Percentiles rank a stretch among this genome's conserved stretches.
Conservation (phyloP, 2,797 vertebrate species). For the Trichosurus vulpecula region DNA sequence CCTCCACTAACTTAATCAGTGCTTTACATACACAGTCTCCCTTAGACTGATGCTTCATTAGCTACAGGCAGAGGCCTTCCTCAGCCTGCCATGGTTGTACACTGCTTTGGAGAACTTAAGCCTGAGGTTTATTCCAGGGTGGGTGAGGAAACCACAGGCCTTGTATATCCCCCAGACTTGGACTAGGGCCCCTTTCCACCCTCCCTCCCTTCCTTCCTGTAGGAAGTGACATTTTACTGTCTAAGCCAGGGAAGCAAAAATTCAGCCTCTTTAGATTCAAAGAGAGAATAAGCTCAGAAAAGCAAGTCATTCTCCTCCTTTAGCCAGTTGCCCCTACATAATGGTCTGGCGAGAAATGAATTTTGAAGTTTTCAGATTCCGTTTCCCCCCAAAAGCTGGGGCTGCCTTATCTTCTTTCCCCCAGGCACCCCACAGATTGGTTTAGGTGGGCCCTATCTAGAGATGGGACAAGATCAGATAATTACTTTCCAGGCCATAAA, state of each 20-base stretch:
- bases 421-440: not conserved
- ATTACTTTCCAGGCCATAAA: not conserved
- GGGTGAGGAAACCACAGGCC: not conserved
- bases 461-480: not conserved
- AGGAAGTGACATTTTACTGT: not conserved
- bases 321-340: not conserved
- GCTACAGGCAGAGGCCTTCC: not conserved
- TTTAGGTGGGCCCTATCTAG: not conserved
- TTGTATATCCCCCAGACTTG: not conserved
- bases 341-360: not conserved
- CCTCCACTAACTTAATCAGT: not conserved
- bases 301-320: not conserved
- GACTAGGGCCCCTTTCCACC: slow-evolving; percentile 53
- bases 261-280: not conserved
- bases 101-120: not conserved
- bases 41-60: not conserved
- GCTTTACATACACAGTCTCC: not conserved
- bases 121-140: not conserved
- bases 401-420: not conserved
- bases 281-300: not conserved
- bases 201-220: slow-evolving; percentile 59
- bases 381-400: not conserved
- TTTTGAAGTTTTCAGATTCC: not conserved
- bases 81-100: not conserved
- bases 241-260: not conserved